Evolutionary conservation across 2,888 invertebrate genomes (phyloP).

Genomic region (Nasonovia ribisnigri): DNA sequence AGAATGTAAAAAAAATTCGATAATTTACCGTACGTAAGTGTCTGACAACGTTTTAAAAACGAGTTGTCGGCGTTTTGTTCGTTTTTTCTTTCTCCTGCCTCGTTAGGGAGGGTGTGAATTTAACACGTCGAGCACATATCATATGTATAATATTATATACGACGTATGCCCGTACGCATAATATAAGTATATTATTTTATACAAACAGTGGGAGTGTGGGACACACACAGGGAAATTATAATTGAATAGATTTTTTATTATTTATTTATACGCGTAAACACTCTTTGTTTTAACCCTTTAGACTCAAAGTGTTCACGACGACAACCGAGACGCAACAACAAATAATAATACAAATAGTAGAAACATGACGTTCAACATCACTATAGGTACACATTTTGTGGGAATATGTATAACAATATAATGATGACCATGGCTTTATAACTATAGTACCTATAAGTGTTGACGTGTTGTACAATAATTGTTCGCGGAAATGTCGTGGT

Average conservation of each 20-base stretch:
- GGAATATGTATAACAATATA: background rate
- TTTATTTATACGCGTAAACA: constrained; percentile 24
- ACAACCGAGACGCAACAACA: background rate
- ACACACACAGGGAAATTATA: background rate
- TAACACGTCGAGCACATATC: background rate
- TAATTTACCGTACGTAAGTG: constrained; percentile 1
- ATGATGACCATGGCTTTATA: constrained; percentile 17
- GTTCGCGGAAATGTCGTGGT: background rate
- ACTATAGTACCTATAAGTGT: background rate
- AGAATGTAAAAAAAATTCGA: background rate
- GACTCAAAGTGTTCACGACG: background rate
- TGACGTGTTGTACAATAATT: background rate
- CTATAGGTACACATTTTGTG: constrained; percentile 44
- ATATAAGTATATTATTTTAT: background rate
- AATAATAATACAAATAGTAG: background rate
- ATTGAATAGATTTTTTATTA: constrained; percentile 41
- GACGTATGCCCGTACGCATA: background rate
- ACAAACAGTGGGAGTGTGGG: background rate
- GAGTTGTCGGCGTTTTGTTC: background rate
- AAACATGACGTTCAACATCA: constrained; percentile 33
- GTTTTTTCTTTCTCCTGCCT: background rate
- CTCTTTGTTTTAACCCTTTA: constrained; percentile 45
- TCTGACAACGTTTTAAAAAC: background rate
- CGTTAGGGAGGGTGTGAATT: constrained; percentile 33
- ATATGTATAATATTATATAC: background rate